A percentile compares a stretch with the other conserved stretches of the same genome.
Conservation (phyloP, 2,888 invertebrate species). For the Erynnis tages region DNA sequence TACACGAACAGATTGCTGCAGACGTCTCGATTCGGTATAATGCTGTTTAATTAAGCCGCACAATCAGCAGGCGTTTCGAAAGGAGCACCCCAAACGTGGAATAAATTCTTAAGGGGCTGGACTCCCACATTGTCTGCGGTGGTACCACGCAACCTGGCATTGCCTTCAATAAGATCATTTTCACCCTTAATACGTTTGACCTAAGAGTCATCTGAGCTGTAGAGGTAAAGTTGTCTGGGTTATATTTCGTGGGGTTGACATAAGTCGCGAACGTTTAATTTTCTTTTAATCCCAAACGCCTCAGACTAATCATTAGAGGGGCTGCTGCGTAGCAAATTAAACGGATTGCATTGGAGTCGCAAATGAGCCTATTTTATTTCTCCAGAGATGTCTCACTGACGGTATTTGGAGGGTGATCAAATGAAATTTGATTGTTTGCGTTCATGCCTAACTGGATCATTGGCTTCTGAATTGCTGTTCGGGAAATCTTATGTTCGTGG, state of each 20-base stretch:
- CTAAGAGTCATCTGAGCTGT: conserved; percentile 34
- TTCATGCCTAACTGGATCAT: conserved; percentile 46
- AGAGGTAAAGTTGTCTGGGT: conserved; percentile 31
- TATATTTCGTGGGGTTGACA: conserved; percentile 64
- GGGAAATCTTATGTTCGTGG: conserved; percentile 5
- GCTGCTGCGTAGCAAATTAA: conserved; percentile 76
- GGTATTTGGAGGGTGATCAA: conserved; percentile 40
- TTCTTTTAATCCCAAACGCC: conserved; percentile 79
- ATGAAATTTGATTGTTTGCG: conserved; percentile 55
- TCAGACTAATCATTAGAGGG: conserved; percentile 72
- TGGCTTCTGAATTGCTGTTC: conserved; percentile 30
- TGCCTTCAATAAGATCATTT: conserved; percentile 27
- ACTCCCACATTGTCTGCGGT: conserved; percentile 60
- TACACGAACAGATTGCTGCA: conserved; percentile 25
- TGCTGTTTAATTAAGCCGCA: conserved; percentile 75
- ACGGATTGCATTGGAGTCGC: conserved; percentile 77
- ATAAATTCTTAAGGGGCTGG: conserved; percentile 70
- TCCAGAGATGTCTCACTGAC: conserved; percentile 58
- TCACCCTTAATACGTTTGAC: conserved; percentile 32
- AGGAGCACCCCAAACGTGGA: conserved; percentile 76
- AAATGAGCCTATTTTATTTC: conserved; percentile 78
- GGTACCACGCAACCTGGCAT: conserved; percentile 42
- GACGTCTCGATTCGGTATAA: conserved; percentile 53
- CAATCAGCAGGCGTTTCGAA: conserved; percentile 75
- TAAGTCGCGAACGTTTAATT: conserved; percentile 73